Conservation (phyloP, 2,888 invertebrate genomes). For the Eupithecia exiguata region DNA sequence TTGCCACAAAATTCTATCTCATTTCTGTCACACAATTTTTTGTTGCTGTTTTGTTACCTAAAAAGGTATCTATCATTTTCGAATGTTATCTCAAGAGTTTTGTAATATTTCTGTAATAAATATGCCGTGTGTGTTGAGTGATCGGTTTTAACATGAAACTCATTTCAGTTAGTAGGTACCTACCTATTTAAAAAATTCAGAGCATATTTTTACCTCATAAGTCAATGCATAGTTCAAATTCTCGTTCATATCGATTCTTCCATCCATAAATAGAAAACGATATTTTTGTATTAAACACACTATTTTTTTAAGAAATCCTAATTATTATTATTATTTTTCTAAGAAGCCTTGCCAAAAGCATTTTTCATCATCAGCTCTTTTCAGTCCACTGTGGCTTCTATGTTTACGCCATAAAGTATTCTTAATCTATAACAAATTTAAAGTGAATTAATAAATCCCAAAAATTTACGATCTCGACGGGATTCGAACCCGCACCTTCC, state of each 20-base stretch:
- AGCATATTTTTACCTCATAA: neutral
- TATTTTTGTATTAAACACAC: neutral
- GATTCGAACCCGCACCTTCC: no score
- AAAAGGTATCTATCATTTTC: neutral
- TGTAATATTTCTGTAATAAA: neutral
- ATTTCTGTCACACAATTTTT: neutral
- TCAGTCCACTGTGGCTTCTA: no score
- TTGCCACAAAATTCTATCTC: neutral
- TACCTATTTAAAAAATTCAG: no score
- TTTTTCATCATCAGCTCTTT: no score
- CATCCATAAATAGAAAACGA: constrained; percentile 1
- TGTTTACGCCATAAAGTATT: neutral
- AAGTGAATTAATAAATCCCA: no score
- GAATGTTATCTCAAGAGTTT: neutral
- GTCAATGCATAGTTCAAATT: neutral
- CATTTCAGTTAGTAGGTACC: no score
- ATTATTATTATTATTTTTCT: no score
- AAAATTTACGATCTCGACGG: no score
- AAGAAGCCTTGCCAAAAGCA: no score
- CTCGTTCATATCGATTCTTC: constrained; percentile 3
- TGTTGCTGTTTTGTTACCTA: neutral
- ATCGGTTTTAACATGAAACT: no score
- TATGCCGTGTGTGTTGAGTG: neutral
- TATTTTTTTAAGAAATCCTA: neutral
- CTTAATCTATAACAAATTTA: neutral